Conservation (phyloP, 2,888 invertebrate species). For the Dysmachus trigonus region DNA sequence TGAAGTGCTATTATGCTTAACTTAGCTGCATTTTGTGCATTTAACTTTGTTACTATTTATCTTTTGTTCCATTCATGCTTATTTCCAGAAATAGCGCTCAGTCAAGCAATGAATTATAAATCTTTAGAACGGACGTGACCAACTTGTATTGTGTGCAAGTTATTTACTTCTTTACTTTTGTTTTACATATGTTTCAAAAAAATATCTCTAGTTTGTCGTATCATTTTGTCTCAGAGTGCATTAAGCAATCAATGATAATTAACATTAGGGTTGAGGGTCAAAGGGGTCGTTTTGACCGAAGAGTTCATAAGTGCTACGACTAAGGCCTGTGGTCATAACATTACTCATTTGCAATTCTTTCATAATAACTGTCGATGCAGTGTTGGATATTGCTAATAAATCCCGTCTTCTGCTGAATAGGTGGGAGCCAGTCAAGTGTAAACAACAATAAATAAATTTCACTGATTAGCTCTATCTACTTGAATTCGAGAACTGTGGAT, state of each 20-base stretch:
- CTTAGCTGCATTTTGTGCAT: too few relatives aligned
- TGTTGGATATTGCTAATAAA: not conserved
- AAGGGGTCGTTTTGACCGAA: not conserved
- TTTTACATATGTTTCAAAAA: not conserved
- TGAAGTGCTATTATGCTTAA: too few relatives aligned
- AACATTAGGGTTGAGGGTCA: not conserved
- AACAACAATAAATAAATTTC: not conserved
- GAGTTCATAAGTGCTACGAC: not conserved
- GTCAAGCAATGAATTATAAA: too few relatives aligned
- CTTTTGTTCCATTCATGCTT: too few relatives aligned
- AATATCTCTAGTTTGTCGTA: not conserved
- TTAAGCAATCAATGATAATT: not conserved
- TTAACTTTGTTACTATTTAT: too few relatives aligned
- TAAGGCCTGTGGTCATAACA: too few relatives aligned
- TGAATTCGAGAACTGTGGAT: not conserved
- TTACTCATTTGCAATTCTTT: not conserved
- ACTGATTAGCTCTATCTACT: not conserved
- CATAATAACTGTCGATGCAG: not conserved
- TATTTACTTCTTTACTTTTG: not conserved
- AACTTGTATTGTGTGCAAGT: too few relatives aligned
- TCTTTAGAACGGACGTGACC: too few relatives aligned
- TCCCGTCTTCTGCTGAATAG: not conserved
- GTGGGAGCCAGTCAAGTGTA: not conserved
- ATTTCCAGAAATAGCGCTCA: too few relatives aligned
- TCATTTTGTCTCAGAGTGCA: not conserved